These are phyloP conservation scores for Periplaneta americana DNA, from an alignment of 1,140 invertebrate species.

Conservation along the genomic window DNA sequence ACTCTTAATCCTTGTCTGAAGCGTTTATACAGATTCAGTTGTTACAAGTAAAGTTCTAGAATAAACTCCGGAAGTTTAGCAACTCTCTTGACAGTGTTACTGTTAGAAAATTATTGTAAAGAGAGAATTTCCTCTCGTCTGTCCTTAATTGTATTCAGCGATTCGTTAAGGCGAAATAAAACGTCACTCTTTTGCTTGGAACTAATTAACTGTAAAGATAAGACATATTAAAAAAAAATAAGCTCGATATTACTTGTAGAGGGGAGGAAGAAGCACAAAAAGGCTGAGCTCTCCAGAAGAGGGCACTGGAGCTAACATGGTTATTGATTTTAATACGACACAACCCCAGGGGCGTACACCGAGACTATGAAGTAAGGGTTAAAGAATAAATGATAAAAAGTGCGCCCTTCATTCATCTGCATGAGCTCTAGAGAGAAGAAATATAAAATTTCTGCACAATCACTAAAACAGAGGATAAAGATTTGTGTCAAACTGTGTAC, in stretches of 20 bases:
- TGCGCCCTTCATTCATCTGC: neutral
- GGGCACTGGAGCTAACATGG: neutral
- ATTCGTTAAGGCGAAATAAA: neutral
- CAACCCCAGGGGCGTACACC: neutral
- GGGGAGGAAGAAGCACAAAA: neutral
- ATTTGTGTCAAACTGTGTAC: too few species aligned
- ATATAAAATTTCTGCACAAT: neutral
- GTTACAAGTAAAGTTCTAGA: too few species aligned
- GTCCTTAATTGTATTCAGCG: neutral
- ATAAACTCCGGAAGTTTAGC: too few species aligned
- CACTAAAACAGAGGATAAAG: neutral
- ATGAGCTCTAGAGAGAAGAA: neutral
- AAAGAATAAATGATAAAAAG: too few species aligned
- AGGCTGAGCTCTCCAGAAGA: neutral
- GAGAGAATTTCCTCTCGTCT: neutral
- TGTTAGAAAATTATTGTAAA: too few species aligned
- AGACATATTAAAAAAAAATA: neutral
- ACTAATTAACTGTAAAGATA: neutral
- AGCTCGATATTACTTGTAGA: neutral
- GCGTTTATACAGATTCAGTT: too few species aligned
- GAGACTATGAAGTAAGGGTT: too few species aligned
- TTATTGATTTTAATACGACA: neutral
- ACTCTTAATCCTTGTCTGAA: too few species aligned
- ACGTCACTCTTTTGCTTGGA: neutral
- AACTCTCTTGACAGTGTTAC: too few species aligned